Evolutionary conservation across 1,140 invertebrate species (phyloP).

Genomic region (Drosophila ogumai): DNA sequence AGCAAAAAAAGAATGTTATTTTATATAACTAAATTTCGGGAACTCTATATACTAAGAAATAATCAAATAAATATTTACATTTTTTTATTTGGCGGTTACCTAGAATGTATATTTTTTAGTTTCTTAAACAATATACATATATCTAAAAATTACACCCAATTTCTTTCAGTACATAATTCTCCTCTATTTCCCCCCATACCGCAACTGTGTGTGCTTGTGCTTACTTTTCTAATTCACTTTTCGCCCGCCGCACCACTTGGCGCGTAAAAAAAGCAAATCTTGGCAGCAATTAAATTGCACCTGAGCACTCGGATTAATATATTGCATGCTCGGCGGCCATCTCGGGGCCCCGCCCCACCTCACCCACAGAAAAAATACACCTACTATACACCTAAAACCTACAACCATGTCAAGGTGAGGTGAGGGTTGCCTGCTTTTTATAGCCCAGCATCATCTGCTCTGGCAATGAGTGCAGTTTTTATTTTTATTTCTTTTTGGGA

Average conservation of each 20-base stretch:
- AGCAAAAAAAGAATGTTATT: no score
- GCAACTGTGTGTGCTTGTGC: not conserved
- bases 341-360: not conserved
- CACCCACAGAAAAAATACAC: not conserved
- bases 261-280: conserved; percentile 63
- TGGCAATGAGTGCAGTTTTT: conserved; percentile 57
- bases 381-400: conserved; percentile 15
- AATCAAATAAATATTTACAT: not conserved
- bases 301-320: conserved; percentile 76
- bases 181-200: not conserved
- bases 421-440: conserved; percentile 78
- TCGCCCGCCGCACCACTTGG: conserved; percentile 20
- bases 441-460: conserved; percentile 57
- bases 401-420: conserved; percentile 77
- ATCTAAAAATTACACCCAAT: not conserved
- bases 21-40: no score
- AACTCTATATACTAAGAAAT: not conserved
- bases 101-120: no score
- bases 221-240: conserved; percentile 45
- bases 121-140: not conserved
- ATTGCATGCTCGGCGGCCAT: conserved; percentile 27
- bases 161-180: conserved; percentile 1
- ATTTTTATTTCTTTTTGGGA: conserved; percentile 25
- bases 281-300: conserved; percentile 82
- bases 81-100: not conserved